Conservation (phyloP, 2,797 vertebrate species). For the Scomberomorus guttatus region DNA sequence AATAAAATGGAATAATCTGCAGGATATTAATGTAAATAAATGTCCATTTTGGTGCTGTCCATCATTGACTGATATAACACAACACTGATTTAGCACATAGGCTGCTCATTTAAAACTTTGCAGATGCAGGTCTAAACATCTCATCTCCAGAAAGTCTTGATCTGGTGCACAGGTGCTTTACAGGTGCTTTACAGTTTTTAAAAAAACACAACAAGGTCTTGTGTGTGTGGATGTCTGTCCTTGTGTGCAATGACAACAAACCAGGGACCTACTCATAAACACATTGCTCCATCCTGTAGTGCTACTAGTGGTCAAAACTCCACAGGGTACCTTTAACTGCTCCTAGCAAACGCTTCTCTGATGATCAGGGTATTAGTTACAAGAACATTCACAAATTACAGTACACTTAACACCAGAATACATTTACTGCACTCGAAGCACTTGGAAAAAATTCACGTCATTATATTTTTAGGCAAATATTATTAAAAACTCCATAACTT, state of each 20-base stretch:
- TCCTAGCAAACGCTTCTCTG: not conserved
- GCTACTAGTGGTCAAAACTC: no score
- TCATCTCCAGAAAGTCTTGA: not conserved
- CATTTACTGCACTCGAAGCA: not conserved
- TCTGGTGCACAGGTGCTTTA: not conserved
- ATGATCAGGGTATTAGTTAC: not conserved
- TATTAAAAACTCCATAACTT: not conserved
- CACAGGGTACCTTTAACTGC: not conserved
- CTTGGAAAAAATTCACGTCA: not conserved
- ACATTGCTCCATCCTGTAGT: no score
- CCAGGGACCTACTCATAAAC: no score
- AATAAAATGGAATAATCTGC: not conserved
- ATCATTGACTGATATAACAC: not conserved
- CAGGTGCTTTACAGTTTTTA: not conserved
- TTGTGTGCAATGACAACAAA: no score
- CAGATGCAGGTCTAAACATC: not conserved
- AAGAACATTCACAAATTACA: not conserved
- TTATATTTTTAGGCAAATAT: not conserved
- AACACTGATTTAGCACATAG: not conserved
- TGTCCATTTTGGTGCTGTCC: not conserved
- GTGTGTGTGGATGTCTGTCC: no score
- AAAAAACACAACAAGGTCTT: not conserved
- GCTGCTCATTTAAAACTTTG: not conserved
- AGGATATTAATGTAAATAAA: not conserved
- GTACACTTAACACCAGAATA: not conserved